Evolutionary conservation across 2,797 vertebrate genomes (phyloP).

Genomic region (Coreius guichenoti): DNA sequence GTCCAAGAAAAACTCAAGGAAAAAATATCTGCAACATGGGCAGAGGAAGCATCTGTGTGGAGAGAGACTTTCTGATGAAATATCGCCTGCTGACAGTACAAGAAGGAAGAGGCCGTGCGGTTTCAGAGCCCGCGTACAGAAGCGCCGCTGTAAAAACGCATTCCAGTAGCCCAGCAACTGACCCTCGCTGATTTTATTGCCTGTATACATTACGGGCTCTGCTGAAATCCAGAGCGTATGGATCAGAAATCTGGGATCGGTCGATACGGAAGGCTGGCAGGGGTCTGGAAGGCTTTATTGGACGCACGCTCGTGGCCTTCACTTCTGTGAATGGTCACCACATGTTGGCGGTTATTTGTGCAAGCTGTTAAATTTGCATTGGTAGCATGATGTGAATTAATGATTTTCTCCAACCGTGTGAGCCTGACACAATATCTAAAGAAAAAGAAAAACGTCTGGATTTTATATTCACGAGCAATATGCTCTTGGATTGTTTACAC

Average conservation of each 20-base stretch:
- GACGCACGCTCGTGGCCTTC: neutral
- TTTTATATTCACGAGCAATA: neutral
- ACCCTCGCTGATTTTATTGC: conserved; percentile 58
- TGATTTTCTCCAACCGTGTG: neutral
- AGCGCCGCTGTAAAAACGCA: conserved; percentile 39
- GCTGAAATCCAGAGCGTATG: conserved; percentile 32
- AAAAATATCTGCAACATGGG: conserved; percentile 40
- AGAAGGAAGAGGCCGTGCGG: conserved; percentile 55
- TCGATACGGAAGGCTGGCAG: conserved; percentile 8
- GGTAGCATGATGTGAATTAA: conserved; percentile 44
- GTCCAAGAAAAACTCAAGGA: conserved; percentile 57
- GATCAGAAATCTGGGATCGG: conserved; percentile 42
- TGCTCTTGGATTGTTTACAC: neutral
- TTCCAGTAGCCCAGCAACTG: conserved; percentile 56
- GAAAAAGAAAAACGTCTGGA: neutral
- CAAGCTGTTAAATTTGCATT: conserved; percentile 39
- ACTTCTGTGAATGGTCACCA: conserved; percentile 47
- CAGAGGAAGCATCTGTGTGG: conserved; percentile 48
- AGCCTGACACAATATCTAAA: neutral
- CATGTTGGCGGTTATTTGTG: conserved; percentile 44
- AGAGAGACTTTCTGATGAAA: conserved; percentile 52
- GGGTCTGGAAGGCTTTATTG: conserved; percentile 45
- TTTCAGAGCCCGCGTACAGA: conserved; percentile 41
- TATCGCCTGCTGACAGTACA: conserved; percentile 62
- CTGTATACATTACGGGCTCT: conserved; percentile 45